A percentile compares a stretch with the other conserved stretches of the same genome.
phyloP scores from a whole-genome alignment of 37 sponge, comb jelly and placozoan genomes.

The Aphrocallistes beatrix region DNA sequence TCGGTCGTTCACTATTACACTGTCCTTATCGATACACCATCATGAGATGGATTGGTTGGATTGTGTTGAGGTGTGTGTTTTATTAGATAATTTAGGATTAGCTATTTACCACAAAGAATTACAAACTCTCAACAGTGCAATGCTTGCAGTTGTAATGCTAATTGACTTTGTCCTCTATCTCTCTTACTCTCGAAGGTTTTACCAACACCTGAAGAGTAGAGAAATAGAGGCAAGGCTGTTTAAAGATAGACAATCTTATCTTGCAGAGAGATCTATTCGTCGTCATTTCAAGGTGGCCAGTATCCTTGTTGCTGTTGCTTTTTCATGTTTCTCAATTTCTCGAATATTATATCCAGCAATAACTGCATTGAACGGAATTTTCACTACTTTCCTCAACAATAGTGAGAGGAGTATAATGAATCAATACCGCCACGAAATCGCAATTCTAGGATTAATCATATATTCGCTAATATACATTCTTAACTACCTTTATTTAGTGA shows the following conservation, averaged over 20 bases:
- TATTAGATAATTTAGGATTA: too few species aligned
- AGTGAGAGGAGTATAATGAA: background rate
- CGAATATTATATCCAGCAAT: background rate
- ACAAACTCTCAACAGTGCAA: too few species aligned
- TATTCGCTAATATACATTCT: background rate
- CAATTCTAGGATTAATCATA: background rate
- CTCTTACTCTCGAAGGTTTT: background rate
- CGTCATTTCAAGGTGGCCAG: background rate
- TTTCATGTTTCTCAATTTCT: too few species aligned
- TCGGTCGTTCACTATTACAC: too few species aligned
- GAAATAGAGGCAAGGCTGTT: background rate
- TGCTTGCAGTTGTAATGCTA: too few species aligned
- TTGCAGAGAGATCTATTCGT: background rate
- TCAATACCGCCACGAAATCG: background rate
- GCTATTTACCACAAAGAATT: too few species aligned
- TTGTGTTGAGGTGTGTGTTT: background rate
- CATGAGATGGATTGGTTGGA: background rate
- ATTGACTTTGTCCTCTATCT: background rate
- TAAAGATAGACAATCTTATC: background rate
- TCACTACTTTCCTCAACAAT: background rate
- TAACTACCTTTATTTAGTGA: background rate
- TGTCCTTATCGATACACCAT: background rate
- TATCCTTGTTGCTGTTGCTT: background rate
- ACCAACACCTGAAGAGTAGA: slow-evolving; percentile 4
- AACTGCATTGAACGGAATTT: background rate